phyloP scores from a whole-genome alignment of 2,797 vertebrate species.

The Cirrhinus molitorella region DNA sequence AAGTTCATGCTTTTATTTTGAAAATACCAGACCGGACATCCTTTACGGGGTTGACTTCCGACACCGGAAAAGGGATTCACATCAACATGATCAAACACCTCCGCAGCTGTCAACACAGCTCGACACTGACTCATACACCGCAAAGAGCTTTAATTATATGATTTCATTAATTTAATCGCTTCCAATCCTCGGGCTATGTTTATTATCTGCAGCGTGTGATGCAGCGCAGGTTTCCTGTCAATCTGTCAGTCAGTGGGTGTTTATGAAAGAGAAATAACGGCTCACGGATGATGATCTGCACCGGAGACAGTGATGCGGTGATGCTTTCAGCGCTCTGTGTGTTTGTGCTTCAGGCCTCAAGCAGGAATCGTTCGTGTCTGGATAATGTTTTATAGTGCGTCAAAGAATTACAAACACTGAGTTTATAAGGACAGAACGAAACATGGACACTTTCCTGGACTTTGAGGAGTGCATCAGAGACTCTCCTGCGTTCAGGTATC shows the following conservation, averaged over 20 bases:
- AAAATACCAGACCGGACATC: background rate
- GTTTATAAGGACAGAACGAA: too few relatives aligned
- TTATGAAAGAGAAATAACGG: background rate
- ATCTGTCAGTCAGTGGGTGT: background rate
- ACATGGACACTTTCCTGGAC: conserved; percentile 77
- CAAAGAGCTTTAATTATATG: too few relatives aligned
- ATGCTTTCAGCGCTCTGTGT: background rate
- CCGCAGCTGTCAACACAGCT: conserved; percentile 11
- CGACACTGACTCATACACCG: background rate
- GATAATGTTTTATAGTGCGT: background rate
- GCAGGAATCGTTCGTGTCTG: background rate
- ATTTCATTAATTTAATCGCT: background rate
- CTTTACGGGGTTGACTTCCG: background rate
- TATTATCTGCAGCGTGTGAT: background rate
- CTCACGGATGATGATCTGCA: background rate
- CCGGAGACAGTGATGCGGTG: background rate
- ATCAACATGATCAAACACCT: background rate
- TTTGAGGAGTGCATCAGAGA: conserved; percentile 80
- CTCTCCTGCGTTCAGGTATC: conserved; percentile 79
- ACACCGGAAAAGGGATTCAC: conserved; percentile 8
- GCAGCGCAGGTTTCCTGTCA: background rate
- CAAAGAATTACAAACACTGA: background rate
- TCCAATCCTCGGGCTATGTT: too few relatives aligned
- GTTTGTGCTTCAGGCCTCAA: background rate
- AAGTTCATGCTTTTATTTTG: conserved; percentile 4